phyloP scores from a whole-genome alignment of 2,888 invertebrate species.

The Pogonocherus hispidulus region DNA sequence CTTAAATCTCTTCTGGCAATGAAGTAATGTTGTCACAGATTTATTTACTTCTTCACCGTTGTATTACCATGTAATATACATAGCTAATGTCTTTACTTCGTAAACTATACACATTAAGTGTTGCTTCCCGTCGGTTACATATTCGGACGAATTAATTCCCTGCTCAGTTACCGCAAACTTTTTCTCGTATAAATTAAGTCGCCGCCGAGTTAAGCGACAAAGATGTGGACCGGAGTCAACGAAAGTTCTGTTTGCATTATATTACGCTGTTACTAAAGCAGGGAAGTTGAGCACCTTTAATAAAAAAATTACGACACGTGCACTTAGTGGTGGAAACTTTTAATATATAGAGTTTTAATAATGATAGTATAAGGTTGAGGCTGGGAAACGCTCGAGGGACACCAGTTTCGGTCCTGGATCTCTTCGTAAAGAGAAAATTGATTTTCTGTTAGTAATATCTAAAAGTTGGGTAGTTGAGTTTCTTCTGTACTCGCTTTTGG shows the following conservation, averaged over 20 bases:
- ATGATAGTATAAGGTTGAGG: no score
- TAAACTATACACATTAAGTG: conserved; percentile 18
- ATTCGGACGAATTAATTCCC: conserved; percentile 37
- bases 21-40: background rate
- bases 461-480: background rate
- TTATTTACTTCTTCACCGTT: background rate
- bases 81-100: conserved; percentile 1
- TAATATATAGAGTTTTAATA: conserved; percentile 18
- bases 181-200: conserved; percentile 41
- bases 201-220: conserved; percentile 36
- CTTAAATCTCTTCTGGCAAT: no score
- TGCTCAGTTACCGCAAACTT: conserved; percentile 25
- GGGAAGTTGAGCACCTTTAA: conserved; percentile 14
- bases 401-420: background rate
- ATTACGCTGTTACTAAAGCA: conserved; percentile 27
- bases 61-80: background rate
- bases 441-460: conserved; percentile 7
- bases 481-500: background rate
- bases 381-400: background rate
- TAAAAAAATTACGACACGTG: conserved; percentile 1
- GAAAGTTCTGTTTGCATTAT: conserved; percentile 38
- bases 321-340: conserved; percentile 11
- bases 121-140: conserved; percentile 33
- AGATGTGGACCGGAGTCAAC: conserved; percentile 31
- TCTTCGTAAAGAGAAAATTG: conserved; percentile 8